Percentiles rank a stretch among this genome's conserved stretches.
phyloP scores from a whole-genome alignment of 2,797 vertebrate genomes.

The Periparus ater region DNA sequence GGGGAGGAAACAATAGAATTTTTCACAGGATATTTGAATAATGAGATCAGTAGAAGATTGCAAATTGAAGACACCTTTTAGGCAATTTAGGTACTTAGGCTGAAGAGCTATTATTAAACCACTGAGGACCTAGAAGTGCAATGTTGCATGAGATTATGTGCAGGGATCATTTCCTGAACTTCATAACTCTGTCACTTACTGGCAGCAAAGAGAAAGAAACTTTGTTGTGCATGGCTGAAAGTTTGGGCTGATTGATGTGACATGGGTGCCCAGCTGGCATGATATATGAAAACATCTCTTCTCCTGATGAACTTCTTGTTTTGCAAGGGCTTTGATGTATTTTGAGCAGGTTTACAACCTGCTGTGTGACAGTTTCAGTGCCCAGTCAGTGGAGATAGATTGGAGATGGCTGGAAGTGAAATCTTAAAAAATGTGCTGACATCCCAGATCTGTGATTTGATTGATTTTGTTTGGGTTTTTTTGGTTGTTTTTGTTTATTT shows the following conservation, averaged over 20 bases:
- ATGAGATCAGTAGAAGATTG: constrained; percentile 27
- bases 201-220: constrained; percentile 34
- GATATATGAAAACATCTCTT: constrained; percentile 58
- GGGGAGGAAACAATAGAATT: constrained; percentile 6
- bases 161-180: constrained; percentile 69
- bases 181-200: constrained; percentile 47
- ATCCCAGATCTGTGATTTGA: constrained; percentile 76
- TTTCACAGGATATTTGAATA: constrained; percentile 53
- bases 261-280: constrained; percentile 65
- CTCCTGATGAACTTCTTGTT: constrained; percentile 56
- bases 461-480: constrained; percentile 68
- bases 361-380: background rate
- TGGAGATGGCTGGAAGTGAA: constrained; percentile 65
- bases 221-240: constrained; percentile 16
- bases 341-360: constrained; percentile 46
- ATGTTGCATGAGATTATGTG: constrained; percentile 75
- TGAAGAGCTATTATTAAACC: constrained; percentile 69
- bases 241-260: constrained; percentile 64
- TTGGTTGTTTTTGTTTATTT: background rate
- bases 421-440: constrained; percentile 81
- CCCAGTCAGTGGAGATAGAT: constrained; percentile 64
- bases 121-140: constrained; percentile 75
- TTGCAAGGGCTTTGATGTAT: background rate
- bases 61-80: constrained; percentile 16
- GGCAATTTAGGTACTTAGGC: constrained; percentile 40